These are phyloP conservation scores for Balaeniceps rex DNA, from an alignment of 2,113 vertebrate species.

Conservation along the genomic window DNA sequence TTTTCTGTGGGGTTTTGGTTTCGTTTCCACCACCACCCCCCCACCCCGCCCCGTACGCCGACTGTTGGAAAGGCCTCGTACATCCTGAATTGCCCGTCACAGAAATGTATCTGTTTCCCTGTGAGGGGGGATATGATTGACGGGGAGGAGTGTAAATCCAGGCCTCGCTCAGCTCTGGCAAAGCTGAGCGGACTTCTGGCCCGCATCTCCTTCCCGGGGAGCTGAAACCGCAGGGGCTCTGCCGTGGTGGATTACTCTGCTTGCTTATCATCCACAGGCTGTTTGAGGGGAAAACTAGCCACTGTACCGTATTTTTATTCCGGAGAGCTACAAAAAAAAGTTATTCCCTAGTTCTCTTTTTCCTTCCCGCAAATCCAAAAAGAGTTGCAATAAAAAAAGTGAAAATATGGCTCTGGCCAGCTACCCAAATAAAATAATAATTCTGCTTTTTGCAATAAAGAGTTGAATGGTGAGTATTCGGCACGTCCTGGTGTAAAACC, in stretches of 20 bases:
- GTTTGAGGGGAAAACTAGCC: not conserved
- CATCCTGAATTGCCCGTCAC: fast-evolving
- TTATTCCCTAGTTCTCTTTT: fast-evolving
- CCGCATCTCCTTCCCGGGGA: not conserved
- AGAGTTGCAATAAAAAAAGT: not conserved
- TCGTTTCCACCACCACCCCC: too few species aligned
- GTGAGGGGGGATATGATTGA: not conserved
- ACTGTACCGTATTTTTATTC: fast-evolving
- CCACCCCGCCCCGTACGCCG: too few species aligned
- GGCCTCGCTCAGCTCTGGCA: not conserved
- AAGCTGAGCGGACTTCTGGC: too few species aligned
- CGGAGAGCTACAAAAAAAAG: not conserved
- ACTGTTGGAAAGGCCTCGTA: not conserved
- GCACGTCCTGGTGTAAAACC: not conserved
- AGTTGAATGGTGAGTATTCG: not conserved
- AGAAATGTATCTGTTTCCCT: not conserved
- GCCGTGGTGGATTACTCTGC: not conserved
- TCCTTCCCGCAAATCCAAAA: not conserved
- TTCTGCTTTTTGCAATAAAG: not conserved
- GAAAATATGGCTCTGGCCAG: not conserved
- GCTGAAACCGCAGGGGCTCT: not conserved
- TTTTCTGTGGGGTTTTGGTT: not conserved
- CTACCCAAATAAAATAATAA: not conserved
- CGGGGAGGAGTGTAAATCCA: not conserved
- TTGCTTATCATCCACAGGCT: not conserved